Conservation (phyloP, 2,888 invertebrate genomes). For the Cyaniris semiargus region DNA sequence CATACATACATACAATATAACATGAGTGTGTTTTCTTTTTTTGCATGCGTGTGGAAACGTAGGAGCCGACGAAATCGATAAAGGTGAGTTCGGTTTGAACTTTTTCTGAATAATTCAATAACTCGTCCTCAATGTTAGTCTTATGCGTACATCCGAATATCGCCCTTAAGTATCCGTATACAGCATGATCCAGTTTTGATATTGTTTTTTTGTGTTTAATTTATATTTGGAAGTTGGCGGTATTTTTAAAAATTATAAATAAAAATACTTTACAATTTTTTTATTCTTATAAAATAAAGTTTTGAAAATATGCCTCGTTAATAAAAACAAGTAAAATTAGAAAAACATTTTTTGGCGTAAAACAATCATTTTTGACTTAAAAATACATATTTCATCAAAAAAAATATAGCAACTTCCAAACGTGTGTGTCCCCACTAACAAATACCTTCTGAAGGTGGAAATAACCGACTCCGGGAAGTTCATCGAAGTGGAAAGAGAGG, state of each 20-base stretch:
- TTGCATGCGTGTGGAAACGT: slow-evolving; percentile 52
- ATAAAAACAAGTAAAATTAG: no score
- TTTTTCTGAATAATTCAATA: slow-evolving; percentile 18
- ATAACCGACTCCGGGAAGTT: slow-evolving; percentile 75
- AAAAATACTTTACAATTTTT: neutral
- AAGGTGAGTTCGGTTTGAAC: slow-evolving; percentile 60
- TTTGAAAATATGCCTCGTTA: neutral
- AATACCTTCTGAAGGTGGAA: slow-evolving; percentile 71
- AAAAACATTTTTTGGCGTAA: no score
- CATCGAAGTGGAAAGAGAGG: slow-evolving; percentile 73
- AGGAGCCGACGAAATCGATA: slow-evolving; percentile 76
- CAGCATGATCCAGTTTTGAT: slow-evolving; percentile 15
- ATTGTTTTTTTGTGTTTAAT: slow-evolving; percentile 21
- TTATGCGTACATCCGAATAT: neutral
- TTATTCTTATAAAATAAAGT: no score
- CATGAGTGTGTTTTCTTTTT: slow-evolving; percentile 48
- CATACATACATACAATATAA: slow-evolving; percentile 13
- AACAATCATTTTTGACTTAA: no score
- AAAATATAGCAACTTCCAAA: slow-evolving; percentile 41
- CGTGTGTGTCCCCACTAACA: slow-evolving; percentile 69
- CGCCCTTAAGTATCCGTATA: slow-evolving; percentile 13
- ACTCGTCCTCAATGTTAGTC: slow-evolving; percentile 29
- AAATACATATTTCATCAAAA: no score
- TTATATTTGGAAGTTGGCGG: neutral
- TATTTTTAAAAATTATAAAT: neutral